phyloP scores from a whole-genome alignment of 1,140 invertebrate species.

The Pachypsylla venusta region DNA sequence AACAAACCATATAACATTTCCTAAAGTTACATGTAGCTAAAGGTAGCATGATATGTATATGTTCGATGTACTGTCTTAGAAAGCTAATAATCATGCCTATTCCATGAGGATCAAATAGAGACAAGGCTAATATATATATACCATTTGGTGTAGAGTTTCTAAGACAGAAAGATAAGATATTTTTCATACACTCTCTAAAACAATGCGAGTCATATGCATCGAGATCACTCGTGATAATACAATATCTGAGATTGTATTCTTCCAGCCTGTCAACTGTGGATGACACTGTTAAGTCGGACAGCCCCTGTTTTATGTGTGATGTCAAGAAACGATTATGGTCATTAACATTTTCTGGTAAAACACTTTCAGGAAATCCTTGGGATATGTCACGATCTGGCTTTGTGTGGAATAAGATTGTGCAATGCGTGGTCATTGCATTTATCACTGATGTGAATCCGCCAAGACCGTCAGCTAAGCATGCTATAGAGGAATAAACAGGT shows the following conservation, averaged over 20 bases:
- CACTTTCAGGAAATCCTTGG: not conserved
- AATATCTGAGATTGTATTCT: not conserved
- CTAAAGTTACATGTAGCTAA: not conserved
- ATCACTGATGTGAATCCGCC: not conserved
- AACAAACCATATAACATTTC: not conserved
- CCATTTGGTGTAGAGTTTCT: not conserved
- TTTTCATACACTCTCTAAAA: not conserved
- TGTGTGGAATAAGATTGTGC: not conserved
- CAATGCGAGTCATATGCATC: not conserved
- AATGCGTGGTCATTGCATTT: not conserved
- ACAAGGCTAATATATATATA: not conserved
- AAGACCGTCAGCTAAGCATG: not conserved
- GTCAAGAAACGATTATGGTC: not conserved
- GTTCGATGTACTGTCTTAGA: not conserved
- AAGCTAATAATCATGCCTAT: not conserved
- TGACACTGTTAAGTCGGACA: not conserved
- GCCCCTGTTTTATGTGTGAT: not conserved
- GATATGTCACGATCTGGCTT: not conserved
- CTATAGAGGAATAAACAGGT: not conserved
- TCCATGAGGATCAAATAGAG: not conserved
- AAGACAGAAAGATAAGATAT: not conserved
- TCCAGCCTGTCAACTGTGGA: not conserved
- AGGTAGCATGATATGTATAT: not conserved
- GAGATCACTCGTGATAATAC: not conserved
- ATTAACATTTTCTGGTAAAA: not conserved